These are phyloP conservation scores for Sphaeramia orbicularis DNA, from an alignment of 2,797 vertebrate species.

Conservation along the genomic window DNA sequence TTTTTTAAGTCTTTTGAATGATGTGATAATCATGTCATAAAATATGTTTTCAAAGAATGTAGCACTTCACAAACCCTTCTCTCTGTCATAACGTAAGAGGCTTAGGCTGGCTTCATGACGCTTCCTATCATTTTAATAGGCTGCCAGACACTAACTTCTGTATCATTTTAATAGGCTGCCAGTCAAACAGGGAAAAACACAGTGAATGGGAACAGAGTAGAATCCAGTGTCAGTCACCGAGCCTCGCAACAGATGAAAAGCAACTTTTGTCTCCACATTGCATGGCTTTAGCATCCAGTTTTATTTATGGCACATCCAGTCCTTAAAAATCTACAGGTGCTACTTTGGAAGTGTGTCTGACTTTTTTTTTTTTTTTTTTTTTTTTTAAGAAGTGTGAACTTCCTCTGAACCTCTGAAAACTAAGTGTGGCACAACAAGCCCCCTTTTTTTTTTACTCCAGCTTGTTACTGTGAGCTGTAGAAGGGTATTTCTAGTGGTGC, in stretches of 20 bases:
- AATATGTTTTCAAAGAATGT: constrained; percentile 64
- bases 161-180: constrained; percentile 80
- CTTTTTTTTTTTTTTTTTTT: constrained; percentile 26
- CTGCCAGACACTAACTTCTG: constrained; percentile 74
- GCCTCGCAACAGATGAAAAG: constrained; percentile 44
- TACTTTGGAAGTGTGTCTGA: constrained; percentile 27
- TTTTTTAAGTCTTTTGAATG: constrained; percentile 54
- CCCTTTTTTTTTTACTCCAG: constrained; percentile 22
- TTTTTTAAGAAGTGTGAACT: constrained; percentile 55
- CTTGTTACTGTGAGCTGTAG: constrained; percentile 50
- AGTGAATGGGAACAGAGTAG: constrained; percentile 46
- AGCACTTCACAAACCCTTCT: constrained; percentile 61
- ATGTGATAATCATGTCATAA: constrained; percentile 61
- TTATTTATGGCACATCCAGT: constrained; percentile 27
- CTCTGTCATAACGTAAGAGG: constrained; percentile 70
- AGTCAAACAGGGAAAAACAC: constrained; percentile 61
- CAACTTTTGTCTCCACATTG: constrained; percentile 26
- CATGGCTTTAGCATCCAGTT: constrained; percentile 30
- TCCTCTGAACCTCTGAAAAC: constrained; percentile 57
- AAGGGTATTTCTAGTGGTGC: constrained; percentile 45
- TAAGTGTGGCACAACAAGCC: constrained; percentile 29
- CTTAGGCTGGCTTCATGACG: constrained; percentile 67
- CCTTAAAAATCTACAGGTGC: constrained; percentile 48
- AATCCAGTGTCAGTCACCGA: constrained; percentile 61
- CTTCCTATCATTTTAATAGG: constrained; percentile 75